These are phyloP conservation scores for Apotomis betuletana DNA, from an alignment of 2,888 invertebrate species.

Conservation along the genomic window DNA sequence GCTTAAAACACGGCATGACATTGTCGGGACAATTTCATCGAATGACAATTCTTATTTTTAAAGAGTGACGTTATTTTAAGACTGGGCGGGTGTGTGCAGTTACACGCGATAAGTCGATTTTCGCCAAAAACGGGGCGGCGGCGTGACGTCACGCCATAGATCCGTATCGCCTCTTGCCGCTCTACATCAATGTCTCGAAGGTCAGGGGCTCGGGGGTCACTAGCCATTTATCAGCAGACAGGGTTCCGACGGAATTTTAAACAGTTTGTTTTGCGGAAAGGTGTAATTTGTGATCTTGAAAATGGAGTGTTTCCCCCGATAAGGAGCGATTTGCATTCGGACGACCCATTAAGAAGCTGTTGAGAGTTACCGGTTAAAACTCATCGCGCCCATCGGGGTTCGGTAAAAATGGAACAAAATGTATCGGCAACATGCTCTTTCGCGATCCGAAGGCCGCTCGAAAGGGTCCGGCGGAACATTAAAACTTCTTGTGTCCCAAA, in stretches of 20 bases:
- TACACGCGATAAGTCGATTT: slow-evolving; percentile 44
- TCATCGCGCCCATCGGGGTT: background rate
- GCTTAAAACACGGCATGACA: slow-evolving; percentile 4
- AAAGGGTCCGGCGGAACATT: slow-evolving; percentile 28
- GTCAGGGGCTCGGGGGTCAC: slow-evolving; percentile 44
- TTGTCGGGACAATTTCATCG: slow-evolving; percentile 1
- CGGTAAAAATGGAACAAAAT: slow-evolving; percentile 10
- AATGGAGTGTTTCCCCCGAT: slow-evolving; percentile 31
- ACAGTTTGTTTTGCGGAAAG: slow-evolving; percentile 35
- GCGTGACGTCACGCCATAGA: slow-evolving; percentile 46
- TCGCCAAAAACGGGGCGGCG: slow-evolving; percentile 42
- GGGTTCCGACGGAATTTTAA: slow-evolving; percentile 37
- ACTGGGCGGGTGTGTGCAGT: slow-evolving; percentile 29
- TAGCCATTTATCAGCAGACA: slow-evolving; percentile 40
- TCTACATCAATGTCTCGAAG: slow-evolving; percentile 48
- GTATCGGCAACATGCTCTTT: slow-evolving; percentile 13
- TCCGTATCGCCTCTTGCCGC: slow-evolving; percentile 47
- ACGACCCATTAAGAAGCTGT: slow-evolving; percentile 22
- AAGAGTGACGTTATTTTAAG: slow-evolving; percentile 20
- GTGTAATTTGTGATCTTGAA: slow-evolving; percentile 34
- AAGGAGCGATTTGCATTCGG: slow-evolving; percentile 16
- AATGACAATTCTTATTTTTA: slow-evolving; percentile 29
- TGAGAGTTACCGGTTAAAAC: slow-evolving; percentile 11
- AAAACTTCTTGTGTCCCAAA: slow-evolving; percentile 36
- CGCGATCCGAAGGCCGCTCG: slow-evolving; percentile 7